Conservation (phyloP, 2,888 invertebrate species). For the Diaperis boleti region DNA sequence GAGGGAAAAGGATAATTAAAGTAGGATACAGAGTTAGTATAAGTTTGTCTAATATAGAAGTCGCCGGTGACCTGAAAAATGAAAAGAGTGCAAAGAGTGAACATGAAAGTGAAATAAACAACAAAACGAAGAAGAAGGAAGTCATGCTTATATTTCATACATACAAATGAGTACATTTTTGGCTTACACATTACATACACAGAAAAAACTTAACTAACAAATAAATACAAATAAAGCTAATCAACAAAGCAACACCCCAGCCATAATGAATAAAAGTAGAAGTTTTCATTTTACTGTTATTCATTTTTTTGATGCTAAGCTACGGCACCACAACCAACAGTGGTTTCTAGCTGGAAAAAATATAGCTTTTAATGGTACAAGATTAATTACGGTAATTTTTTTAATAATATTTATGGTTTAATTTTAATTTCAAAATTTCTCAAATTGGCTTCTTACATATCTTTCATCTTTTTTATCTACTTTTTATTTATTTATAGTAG, state of each 20-base stretch:
- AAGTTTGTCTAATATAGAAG: slow-evolving; percentile 70
- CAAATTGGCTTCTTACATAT: too few relatives aligned
- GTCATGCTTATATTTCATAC: slow-evolving; percentile 57
- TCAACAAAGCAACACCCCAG: slow-evolving; percentile 19
- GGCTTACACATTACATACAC: slow-evolving; percentile 14
- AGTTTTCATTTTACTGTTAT: background rate
- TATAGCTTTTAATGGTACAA: too few relatives aligned
- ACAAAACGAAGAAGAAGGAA: slow-evolving; percentile 51
- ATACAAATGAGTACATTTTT: slow-evolving; percentile 52
- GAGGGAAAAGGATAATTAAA: slow-evolving; percentile 21
- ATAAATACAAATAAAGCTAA: slow-evolving; percentile 9
- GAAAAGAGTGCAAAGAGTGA: slow-evolving; percentile 63
- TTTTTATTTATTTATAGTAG: too few relatives aligned
- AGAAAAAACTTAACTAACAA: slow-evolving; percentile 31
- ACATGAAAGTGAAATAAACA: slow-evolving; percentile 51
- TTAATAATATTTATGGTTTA: too few relatives aligned
- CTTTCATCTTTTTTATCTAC: too few relatives aligned
- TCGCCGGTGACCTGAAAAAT: slow-evolving; percentile 75
- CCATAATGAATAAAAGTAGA: slow-evolving; percentile 17
- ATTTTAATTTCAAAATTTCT: too few relatives aligned
- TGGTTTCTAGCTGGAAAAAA: background rate
- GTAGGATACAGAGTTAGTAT: slow-evolving; percentile 38
- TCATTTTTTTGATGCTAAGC: slow-evolving; percentile 31
- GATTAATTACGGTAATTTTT: too few relatives aligned
- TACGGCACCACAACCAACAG: slow-evolving; percentile 27